phyloP scores from a whole-genome alignment of 2,797 vertebrate species.

The Syndactyla subalaris region DNA sequence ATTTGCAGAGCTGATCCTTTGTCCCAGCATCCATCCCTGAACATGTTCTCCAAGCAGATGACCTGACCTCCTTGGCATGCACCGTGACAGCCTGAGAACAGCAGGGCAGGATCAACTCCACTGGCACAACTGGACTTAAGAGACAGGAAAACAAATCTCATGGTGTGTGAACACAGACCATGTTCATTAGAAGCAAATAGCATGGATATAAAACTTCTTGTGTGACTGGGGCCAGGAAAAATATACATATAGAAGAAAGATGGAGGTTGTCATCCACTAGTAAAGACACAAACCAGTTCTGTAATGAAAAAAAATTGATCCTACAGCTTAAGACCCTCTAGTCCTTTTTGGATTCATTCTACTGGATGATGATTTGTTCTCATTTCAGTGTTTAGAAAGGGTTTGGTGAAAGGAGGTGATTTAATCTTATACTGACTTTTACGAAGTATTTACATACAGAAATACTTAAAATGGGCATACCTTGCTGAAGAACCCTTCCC shows the following conservation, averaged over 20 bases:
- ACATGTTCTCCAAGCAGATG: not conserved
- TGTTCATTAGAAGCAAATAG: not conserved
- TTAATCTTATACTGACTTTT: not conserved
- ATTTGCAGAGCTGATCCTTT: not conserved
- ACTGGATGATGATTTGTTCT: not conserved
- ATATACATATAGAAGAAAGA: not conserved
- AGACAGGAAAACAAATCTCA: not conserved
- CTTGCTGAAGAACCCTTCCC: not conserved
- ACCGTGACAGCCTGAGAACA: not conserved
- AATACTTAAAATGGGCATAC: not conserved
- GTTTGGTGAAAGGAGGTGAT: not conserved
- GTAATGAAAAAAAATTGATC: not conserved
- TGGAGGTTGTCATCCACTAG: not conserved
- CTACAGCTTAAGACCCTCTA: not conserved
- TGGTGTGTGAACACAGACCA: not conserved
- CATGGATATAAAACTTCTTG: not conserved
- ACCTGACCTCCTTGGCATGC: not conserved
- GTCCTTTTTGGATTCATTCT: not conserved
- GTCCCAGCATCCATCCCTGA: not conserved
- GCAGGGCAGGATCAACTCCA: not conserved
- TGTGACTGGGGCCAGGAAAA: not conserved
- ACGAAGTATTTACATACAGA: not conserved
- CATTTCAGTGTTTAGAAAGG: not conserved
- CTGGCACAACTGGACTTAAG: not conserved
- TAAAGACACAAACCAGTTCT: not conserved